Evolutionary conservation across 2,888 invertebrate species (phyloP), one percentile per base, ranked within the genome.

Genomic region (Cataglyphis livida): DNA sequence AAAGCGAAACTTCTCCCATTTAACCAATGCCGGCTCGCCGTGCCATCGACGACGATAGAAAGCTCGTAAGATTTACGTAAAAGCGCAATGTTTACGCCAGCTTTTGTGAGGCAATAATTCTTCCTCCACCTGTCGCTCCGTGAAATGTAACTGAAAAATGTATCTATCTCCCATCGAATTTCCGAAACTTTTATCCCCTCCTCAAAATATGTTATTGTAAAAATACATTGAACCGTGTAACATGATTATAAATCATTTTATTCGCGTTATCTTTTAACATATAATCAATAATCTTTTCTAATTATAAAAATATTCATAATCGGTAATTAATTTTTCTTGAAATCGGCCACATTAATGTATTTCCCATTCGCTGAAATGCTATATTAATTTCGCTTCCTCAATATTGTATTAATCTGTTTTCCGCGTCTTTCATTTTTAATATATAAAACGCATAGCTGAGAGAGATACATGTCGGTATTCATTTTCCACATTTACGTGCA

Each of bases 1-100:
- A 87, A 88, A 89, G 82, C 84, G 82, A 89, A 89, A 88, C 84
- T 89, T 89, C 88, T 89, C 84, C 84, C 89, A 87, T 89, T 89
- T 88, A 89, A 88, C 87, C 70, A 84, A 83, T 71, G 75, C 81
- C 79, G 61, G 66, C 62, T 82, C 83, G 54, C 73, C 6, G 18
- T 74, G 84, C 18, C 74, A 66, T 76, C 54, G 32, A 61, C 57
- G 89, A 84, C 66, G 64, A 65, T 57, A 76, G 81, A 81, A 81
- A 57, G 18, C 54, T 57, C 21, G 78, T 64, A 81, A 82, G 82
- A 82, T 78, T 82, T 76, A 82, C 66, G 59, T 66, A 82, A 82
- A 82, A 82, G 82, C 79, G 68, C 82, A 68, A 68, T 51, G 81
- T 75, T 75, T 54, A 51, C 83, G 75, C 65, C 83, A 82, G 85